Evolutionary conservation across 2,888 invertebrate genomes (phyloP).

Genomic region (Plagodis pulveraria): DNA sequence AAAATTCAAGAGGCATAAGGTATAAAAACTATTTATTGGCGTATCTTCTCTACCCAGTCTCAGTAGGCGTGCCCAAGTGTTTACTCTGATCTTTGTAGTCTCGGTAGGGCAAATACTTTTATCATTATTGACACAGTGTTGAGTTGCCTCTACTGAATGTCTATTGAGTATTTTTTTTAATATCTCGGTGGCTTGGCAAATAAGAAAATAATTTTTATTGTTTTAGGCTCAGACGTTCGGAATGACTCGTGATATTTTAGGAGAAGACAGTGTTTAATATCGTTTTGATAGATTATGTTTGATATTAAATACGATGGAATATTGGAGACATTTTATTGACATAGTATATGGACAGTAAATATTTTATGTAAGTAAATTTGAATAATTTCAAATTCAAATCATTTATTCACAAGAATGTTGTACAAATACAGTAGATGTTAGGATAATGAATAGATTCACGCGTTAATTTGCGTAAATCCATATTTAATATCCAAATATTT

Average conservation of each 20-base stretch:
- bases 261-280: conserved; percentile 22
- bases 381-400: too few species aligned
- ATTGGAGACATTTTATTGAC: neutral
- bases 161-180: conserved; percentile 60
- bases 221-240: conserved; percentile 46
- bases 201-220: conserved; percentile 61
- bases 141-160: conserved; percentile 70
- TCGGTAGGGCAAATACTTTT: conserved; percentile 79
- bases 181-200: conserved; percentile 54
- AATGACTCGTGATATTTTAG: conserved; percentile 27
- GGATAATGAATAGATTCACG: too few species aligned
- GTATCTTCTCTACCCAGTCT: conserved; percentile 57
- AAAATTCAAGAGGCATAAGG: conserved; percentile 29
- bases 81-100: conserved; percentile 78
- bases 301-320: conserved; percentile 5
- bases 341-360: too few species aligned
- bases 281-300: conserved; percentile 15
- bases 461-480: too few species aligned
- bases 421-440: too few species aligned
- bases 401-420: too few species aligned
- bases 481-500: too few species aligned
- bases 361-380: too few species aligned
- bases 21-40: conserved; percentile 42
- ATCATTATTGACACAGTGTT: conserved; percentile 79
- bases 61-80: conserved; percentile 73